Evolutionary conservation across 2,113 vertebrate genomes (phyloP).

Genomic region (Nyctereutes procyonoides): DNA sequence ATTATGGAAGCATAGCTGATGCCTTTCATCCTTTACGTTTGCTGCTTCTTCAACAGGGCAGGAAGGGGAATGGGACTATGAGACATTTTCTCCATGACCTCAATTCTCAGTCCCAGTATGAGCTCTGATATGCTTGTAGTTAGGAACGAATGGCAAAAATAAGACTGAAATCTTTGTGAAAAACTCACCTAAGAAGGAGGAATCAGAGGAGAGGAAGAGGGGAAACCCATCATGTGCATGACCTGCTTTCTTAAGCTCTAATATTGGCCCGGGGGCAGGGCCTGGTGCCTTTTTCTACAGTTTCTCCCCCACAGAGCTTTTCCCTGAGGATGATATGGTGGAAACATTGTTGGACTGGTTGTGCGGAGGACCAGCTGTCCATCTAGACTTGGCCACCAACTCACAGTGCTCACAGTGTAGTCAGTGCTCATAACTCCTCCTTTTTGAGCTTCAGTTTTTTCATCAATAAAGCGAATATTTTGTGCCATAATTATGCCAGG

Average conservation of each 20-base stretch:
- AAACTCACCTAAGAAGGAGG: background rate
- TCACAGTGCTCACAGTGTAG: background rate
- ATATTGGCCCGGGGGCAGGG: background rate
- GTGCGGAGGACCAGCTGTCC: background rate
- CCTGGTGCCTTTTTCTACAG: background rate
- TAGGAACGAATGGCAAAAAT: background rate
- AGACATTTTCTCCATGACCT: background rate
- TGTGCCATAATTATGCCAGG: background rate
- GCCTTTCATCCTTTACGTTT: background rate
- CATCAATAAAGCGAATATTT: background rate
- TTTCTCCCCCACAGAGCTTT: background rate
- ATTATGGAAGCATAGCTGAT: background rate
- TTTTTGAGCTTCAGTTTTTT: background rate
- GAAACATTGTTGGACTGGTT: background rate
- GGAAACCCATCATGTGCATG: slow-evolving; percentile 58
- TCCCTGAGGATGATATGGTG: background rate
- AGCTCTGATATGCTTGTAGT: background rate
- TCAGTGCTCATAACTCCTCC: background rate
- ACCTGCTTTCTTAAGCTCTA: slow-evolving; percentile 4
- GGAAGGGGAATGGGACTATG: background rate
- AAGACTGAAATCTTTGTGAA: slow-evolving; percentile 46
- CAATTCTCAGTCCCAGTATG: background rate
- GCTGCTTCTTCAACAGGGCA: background rate
- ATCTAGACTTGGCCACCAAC: background rate
- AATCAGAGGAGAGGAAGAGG: slow-evolving; percentile 4